These are phyloP conservation scores for Drosophila borborema DNA, from an alignment of 2,888 invertebrate genomes.

Conservation along the genomic window DNA sequence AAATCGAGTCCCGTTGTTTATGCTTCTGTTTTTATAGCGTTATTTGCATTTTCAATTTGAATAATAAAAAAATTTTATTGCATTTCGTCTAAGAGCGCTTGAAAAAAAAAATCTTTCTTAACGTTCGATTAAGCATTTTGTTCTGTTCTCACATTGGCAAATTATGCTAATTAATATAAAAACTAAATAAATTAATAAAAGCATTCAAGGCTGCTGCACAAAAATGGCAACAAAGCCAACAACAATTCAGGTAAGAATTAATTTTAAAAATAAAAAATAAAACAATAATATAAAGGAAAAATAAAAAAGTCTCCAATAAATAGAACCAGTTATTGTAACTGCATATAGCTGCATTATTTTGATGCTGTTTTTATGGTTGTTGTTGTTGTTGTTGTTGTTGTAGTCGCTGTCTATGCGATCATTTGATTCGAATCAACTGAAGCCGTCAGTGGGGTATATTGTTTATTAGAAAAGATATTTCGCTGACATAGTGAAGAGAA, in stretches of 20 bases:
- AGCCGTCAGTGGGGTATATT: background rate
- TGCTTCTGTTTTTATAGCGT: background rate
- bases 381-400: conserved; percentile 26
- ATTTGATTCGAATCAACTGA: conserved; percentile 57
- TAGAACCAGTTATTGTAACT: conserved; percentile 76
- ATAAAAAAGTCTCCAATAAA: conserved; percentile 47
- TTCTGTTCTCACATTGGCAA: conserved; percentile 25
- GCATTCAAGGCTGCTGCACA: conserved; percentile 62
- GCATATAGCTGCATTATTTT: conserved; percentile 51
- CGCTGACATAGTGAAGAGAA: no score
- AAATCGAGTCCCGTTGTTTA: background rate
- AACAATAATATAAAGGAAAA: conserved; percentile 1
- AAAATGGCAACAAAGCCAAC: conserved; percentile 57
- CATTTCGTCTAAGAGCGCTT: background rate
- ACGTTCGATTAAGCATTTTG: conserved; percentile 18
- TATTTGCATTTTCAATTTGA: conserved; percentile 3
- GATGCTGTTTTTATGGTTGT: conserved; percentile 32
- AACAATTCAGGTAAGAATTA: conserved; percentile 29
- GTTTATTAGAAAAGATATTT: background rate
- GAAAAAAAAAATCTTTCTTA: background rate
- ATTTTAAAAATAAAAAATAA: background rate
- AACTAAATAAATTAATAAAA: conserved; percentile 30
- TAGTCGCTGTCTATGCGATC: conserved; percentile 58
- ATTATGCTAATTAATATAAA: conserved; percentile 61
- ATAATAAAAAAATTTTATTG: conserved; percentile 1